A percentile compares a stretch with the other conserved stretches of the same genome.
Evolutionary conservation across 2,797 vertebrate genomes (phyloP).

Genomic region (Lacerta agilis): DNA sequence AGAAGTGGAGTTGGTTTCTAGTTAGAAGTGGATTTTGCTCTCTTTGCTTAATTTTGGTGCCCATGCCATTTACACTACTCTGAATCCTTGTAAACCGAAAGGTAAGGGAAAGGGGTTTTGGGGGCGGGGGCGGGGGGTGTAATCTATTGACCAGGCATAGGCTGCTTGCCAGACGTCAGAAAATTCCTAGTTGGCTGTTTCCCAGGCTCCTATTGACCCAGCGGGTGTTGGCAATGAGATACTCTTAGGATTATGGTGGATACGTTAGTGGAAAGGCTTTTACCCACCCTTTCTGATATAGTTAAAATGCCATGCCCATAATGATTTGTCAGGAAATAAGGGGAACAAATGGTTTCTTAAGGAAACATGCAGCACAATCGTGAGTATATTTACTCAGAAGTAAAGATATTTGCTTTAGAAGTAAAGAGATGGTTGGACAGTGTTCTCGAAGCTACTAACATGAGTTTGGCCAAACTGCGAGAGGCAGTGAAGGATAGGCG

Average conservation of each 20-base stretch:
- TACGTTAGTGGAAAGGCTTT: neutral
- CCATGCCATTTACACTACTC: neutral
- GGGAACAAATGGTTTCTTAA: neutral
- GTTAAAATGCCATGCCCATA: neutral
- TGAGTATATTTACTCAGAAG: neutral
- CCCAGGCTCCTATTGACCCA: neutral
- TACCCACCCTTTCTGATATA: neutral
- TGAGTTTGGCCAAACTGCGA: too few species aligned
- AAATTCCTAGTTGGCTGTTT: conserved; percentile 3
- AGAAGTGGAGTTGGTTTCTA: neutral
- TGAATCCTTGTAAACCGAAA: neutral
- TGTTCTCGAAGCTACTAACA: too few species aligned
- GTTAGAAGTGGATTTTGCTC: neutral
- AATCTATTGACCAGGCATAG: conserved; percentile 2
- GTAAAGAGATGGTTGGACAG: too few species aligned
- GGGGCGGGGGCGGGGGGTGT: too few species aligned
- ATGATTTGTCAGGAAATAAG: neutral
- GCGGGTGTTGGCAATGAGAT: conserved; percentile 1
- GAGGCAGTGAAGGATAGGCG: too few species aligned
- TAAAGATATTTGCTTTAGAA: too few species aligned
- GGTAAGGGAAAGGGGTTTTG: neutral
- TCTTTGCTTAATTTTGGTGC: neutral
- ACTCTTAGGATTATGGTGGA: neutral
- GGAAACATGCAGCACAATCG: neutral
- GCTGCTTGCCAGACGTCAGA: neutral